These are phyloP conservation scores for human DNA, from an alignment of 2,113 vertebrate species.

Conservation along the genomic window DNA sequence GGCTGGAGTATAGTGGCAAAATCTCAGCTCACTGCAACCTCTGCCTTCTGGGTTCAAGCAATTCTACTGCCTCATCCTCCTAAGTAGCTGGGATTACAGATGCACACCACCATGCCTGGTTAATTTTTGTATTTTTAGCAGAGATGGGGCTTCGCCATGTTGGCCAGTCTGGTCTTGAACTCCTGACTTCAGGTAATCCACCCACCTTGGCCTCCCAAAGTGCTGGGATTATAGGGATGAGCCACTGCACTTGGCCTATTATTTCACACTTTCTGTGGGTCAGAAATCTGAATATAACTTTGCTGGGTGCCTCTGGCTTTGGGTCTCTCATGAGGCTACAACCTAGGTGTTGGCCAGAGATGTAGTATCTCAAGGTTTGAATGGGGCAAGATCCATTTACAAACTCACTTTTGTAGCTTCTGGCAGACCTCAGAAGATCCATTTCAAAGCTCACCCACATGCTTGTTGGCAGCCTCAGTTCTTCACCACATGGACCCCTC, in stretches of 20 bases:
- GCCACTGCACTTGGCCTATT: too few species aligned
- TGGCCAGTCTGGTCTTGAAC: too few species aligned
- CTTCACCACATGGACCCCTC: background rate
- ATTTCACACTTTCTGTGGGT: background rate
- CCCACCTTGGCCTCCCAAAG: too few species aligned
- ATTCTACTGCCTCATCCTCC: too few species aligned
- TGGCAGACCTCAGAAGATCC: background rate
- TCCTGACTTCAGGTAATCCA: too few species aligned
- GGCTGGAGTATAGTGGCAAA: too few species aligned
- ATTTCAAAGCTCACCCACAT: background rate
- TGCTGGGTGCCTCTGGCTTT: background rate
- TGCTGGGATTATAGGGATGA: too few species aligned
- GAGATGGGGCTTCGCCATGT: too few species aligned
- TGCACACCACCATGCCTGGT: accelerated
- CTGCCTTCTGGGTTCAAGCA: too few species aligned
- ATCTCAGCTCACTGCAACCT: too few species aligned
- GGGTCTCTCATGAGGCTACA: background rate
- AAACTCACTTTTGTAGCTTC: background rate
- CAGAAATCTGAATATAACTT: background rate
- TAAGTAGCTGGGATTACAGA: too few species aligned
- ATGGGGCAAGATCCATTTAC: background rate
- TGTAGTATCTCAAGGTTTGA: background rate
- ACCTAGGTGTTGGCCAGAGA: background rate
- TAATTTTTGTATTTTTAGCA: too few species aligned
- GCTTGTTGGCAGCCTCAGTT: background rate